Base-by-base conservation (phyloP, 37 sponge, comb jelly and placozoan genomes). In the Dysidea cf. avara region DNA sequence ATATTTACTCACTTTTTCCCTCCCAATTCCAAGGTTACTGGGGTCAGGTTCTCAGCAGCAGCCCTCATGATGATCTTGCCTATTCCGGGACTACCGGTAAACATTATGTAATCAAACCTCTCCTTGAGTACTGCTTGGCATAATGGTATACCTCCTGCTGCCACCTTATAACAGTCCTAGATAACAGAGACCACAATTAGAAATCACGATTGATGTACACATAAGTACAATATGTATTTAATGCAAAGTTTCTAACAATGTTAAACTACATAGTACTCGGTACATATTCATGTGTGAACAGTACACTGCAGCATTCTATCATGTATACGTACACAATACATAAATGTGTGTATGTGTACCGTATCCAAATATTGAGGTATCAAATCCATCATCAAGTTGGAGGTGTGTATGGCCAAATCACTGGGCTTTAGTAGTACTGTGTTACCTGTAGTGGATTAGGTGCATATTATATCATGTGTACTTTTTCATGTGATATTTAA, bases 21-120 rank as follows among this genome's bases (percentile, higher is more conserved):
- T 21, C 87, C 87, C 39, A 87, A 77, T 50, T 96, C 97, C 66
- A 96, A 78, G 0, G 85, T 89, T 24, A 86, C 81, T 6, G 94
- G 86, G 6, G 97, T 92, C 43, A 96, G 37, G 58, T 92, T 17
- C 51, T 80, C 77, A n/a, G 94, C 86, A 7, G 97, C 97, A 1
- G 84, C 79, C 52, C 72, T 64, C 81, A 89, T 83, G 34, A 96
- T 91, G 18, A 93, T 58, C 72, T 72, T 83, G 0, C 94, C 97
- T 17, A 94, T 77, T 1, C 38, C 18, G 14, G 73, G 67, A 33
- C 83, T 72, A 1, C 94, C 94, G 9, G 94, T 93, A 76, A 56
- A 93, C 76, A 93, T 88, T 51, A 93, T 85, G 68, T 93, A 71
- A 63, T 93, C 94, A 81, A 84, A 88, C 43, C 80, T 64, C 47